These are phyloP conservation scores for Allygus modestus DNA, from an alignment of 2,888 invertebrate species.

Conservation along the genomic window DNA sequence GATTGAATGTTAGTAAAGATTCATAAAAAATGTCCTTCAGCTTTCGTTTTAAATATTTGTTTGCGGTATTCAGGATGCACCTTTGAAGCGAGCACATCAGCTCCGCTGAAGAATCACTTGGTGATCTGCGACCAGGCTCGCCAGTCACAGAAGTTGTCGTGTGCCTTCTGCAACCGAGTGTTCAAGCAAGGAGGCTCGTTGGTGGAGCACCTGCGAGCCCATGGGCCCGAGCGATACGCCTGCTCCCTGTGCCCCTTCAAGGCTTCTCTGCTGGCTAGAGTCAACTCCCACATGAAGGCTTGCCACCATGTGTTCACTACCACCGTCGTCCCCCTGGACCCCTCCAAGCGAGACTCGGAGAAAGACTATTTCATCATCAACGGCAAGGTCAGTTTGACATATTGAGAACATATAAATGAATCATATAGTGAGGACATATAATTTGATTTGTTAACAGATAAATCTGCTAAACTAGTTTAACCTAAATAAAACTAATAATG, in stretches of 20 bases:
- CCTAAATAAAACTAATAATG: too few relatives aligned
- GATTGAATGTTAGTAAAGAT: not conserved
- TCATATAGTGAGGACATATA: too few relatives aligned
- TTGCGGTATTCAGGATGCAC: conserved; percentile 59
- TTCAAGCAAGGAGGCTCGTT: conserved; percentile 75
- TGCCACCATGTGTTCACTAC: conserved; percentile 76
- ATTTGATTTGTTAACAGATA: too few relatives aligned
- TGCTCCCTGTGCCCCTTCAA: conserved; percentile 79
- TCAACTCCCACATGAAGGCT: conserved; percentile 76
- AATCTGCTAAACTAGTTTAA: too few relatives aligned
- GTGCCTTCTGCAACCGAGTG: conserved; percentile 76
- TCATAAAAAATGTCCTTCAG: too few relatives aligned
- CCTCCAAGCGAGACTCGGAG: conserved; percentile 75
- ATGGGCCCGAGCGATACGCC: conserved; percentile 78
- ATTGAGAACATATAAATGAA: not conserved
- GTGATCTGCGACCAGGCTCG: conserved; percentile 72
- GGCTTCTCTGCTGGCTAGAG: conserved; percentile 70
- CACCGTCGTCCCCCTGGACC: conserved; percentile 75
- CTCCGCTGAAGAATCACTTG: conserved; percentile 70
- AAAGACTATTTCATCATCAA: conserved; percentile 76
- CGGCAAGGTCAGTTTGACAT: conserved; percentile 71
- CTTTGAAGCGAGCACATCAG: conserved; percentile 29
- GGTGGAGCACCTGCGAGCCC: conserved; percentile 79
- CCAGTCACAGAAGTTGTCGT: conserved; percentile 74
- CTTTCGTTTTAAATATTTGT: too few relatives aligned